These are phyloP conservation scores for Heliconius eleuchia DNA, from an alignment of 1,140 invertebrate species.

Conservation along the genomic window DNA sequence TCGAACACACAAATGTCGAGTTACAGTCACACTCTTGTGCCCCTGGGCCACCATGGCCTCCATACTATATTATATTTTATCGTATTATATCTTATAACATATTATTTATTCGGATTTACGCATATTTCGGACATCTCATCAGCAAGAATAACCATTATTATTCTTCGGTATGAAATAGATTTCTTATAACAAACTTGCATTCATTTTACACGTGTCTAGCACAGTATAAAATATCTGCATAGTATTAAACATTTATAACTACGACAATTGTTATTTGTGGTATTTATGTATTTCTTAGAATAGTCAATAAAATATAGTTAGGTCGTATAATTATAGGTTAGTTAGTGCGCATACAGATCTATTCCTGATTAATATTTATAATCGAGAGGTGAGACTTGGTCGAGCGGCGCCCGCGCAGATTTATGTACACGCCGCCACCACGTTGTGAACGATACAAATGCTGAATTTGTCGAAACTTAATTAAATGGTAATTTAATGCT, in stretches of 20 bases:
- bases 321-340: conserved; percentile 32
- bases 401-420: conserved; percentile 36
- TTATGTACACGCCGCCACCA: conserved; percentile 27
- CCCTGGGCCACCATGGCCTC: too few species aligned
- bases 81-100: too few species aligned
- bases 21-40: too few species aligned
- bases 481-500: background rate
- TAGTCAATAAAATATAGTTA: conserved; percentile 27
- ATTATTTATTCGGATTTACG: too few species aligned
- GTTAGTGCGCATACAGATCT: conserved; percentile 36
- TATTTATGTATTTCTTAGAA: conserved; percentile 31
- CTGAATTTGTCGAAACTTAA: conserved; percentile 1
- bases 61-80: too few species aligned
- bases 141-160: too few species aligned
- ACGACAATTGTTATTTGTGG: conserved; percentile 23
- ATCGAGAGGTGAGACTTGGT: conserved; percentile 27
- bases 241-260: background rate
- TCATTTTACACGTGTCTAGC: background rate
- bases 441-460: conserved; percentile 18
- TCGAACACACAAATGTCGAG: too few species aligned
- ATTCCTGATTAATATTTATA: conserved; percentile 43
- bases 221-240: conserved; percentile 1
- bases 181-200: background rate
- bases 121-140: too few species aligned
- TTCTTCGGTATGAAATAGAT: too few species aligned